Percentiles rank a stretch among this genome's conserved stretches.
These are phyloP conservation scores for Lampris megalopsis DNA, from an alignment of 2,113 vertebrate species.

Conservation along the genomic window DNA sequence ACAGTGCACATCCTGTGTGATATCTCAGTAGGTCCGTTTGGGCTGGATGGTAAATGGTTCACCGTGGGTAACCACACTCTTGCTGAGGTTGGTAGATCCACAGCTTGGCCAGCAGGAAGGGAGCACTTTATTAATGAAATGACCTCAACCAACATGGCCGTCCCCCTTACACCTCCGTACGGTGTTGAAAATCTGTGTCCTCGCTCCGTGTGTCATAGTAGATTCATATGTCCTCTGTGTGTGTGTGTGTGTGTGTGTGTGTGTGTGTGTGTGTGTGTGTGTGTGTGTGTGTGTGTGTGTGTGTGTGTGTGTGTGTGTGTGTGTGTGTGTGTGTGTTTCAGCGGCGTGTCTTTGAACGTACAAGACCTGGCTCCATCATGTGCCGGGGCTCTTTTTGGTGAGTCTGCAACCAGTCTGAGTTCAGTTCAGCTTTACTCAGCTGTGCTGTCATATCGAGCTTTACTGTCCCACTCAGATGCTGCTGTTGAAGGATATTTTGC, in stretches of 20 bases:
- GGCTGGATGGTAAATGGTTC: no score
- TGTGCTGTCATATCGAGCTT: background rate
- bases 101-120: no score
- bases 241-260: slow-evolving; percentile 13
- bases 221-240: no score
- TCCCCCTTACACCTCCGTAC: background rate
- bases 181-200: background rate
- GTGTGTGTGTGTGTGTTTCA: slow-evolving; percentile 65
- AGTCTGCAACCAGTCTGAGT: slow-evolving; percentile 51
- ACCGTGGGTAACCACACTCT: no score
- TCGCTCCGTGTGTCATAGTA: background rate
- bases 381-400: slow-evolving; percentile 90
- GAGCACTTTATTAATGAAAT: no score
- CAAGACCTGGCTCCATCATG: slow-evolving; percentile 92
- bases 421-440: background rate
- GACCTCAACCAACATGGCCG: no score
- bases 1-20: no score
- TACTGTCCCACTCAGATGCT: background rate
- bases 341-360: slow-evolving; percentile 90
- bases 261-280: slow-evolving; percentile 17
- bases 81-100: no score
- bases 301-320: slow-evolving; percentile 17
- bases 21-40: no score
- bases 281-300: slow-evolving; percentile 25
- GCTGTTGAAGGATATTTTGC: background rate